phyloP scores from a whole-genome alignment of 2,113 vertebrate species.

The Malurus alboscapulatus region DNA sequence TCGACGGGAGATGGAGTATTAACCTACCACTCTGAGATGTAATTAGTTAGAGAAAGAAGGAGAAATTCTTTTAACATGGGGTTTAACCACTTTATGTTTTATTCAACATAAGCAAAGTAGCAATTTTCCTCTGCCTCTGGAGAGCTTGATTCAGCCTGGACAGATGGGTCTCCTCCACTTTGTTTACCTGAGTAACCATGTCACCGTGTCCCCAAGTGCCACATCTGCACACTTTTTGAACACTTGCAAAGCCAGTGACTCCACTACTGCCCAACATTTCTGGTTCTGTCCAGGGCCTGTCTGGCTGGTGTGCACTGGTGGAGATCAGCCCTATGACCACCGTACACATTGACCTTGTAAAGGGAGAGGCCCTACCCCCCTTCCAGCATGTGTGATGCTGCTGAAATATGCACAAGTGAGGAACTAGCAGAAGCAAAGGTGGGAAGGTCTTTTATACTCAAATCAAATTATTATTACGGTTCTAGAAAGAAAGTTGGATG shows the following conservation, averaged over 20 bases:
- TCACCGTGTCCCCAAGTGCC: not conserved
- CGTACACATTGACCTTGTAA: rapidly evolving
- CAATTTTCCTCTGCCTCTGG: not conserved
- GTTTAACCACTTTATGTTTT: not conserved
- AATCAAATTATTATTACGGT: not conserved
- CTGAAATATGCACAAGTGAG: not conserved
- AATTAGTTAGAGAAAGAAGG: not conserved
- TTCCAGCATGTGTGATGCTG: not conserved
- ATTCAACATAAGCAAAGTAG: not conserved
- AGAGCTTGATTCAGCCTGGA: not conserved
- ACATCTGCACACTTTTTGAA: not conserved
- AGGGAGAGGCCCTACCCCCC: not conserved
- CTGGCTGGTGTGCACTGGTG: not conserved
- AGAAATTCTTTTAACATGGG: not conserved
- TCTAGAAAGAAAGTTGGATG: not conserved
- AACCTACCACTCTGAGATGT: not conserved
- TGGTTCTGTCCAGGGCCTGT: not conserved
- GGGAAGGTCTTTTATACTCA: not conserved
- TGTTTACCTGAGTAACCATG: not conserved
- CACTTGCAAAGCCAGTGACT: not conserved
- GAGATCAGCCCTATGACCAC: not conserved
- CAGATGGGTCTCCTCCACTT: not conserved
- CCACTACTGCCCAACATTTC: not conserved
- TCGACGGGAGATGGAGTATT: not conserved
- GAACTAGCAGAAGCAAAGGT: not conserved